These are phyloP conservation scores for Anguilla anguilla DNA, from an alignment of 2,797 vertebrate species.

Conservation along the genomic window DNA sequence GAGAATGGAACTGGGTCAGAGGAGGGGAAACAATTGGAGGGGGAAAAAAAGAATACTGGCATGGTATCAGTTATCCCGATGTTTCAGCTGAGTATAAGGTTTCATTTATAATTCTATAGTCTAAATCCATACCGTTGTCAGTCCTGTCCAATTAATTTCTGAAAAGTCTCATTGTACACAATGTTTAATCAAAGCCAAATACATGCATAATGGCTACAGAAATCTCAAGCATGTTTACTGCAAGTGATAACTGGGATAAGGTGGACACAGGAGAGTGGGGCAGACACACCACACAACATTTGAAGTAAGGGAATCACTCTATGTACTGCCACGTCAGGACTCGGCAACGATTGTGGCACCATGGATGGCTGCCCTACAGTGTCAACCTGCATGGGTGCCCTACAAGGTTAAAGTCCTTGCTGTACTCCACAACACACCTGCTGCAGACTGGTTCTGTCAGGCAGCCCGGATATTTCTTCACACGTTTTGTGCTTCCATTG, in stretches of 20 bases:
- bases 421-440: not conserved
- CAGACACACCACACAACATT: not conserved
- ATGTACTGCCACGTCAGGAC: not conserved
- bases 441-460: not conserved
- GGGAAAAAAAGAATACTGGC: not conserved
- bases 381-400: too few species aligned
- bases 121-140: not conserved
- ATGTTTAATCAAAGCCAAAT: not conserved
- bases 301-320: not conserved
- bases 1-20: not conserved
- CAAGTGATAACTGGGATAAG: not conserved
- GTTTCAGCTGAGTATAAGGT: not conserved
- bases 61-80: not conserved
- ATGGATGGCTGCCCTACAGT: not conserved
- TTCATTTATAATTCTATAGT: not conserved
- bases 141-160: not conserved
- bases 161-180: not conserved
- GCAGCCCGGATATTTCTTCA: not conserved
- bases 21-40: not conserved
- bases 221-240: not conserved
- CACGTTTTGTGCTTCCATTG: not conserved
- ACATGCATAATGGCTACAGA: not conserved
- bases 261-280: not conserved
- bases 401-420: not conserved
- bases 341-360: not conserved